Percentiles rank a stretch among this genome's conserved stretches.
These are phyloP conservation scores for Microctonus brassicae DNA, from an alignment of 2,888 invertebrate species.

Conservation along the genomic window DNA sequence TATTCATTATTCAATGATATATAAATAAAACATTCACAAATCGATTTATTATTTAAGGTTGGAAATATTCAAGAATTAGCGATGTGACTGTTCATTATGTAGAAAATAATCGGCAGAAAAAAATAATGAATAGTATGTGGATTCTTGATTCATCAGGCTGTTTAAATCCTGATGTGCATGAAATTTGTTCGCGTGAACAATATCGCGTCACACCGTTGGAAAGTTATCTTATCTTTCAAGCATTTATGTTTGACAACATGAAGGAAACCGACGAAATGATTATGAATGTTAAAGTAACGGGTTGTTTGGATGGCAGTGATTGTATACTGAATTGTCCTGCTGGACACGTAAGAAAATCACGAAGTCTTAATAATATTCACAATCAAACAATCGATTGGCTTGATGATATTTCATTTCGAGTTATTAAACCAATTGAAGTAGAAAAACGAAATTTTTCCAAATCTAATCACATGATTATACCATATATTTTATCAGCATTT, in stretches of 20 bases:
- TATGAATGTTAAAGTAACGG: constrained; percentile 72
- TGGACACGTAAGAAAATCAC: constrained; percentile 49
- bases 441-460: constrained; percentile 25
- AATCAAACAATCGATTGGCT: constrained; percentile 56
- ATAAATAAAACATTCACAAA: background rate
- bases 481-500: constrained; percentile 44
- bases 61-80: constrained; percentile 73
- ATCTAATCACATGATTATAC: constrained; percentile 39
- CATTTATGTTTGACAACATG: constrained; percentile 75
- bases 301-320: constrained; percentile 72
- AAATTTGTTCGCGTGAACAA: constrained; percentile 56
- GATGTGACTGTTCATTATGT: constrained; percentile 69
- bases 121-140: constrained; percentile 57
- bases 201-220: constrained; percentile 59
- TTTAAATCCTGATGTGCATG: constrained; percentile 54
- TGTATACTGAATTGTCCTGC: constrained; percentile 65
- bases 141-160: constrained; percentile 58
- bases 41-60: constrained; percentile 60
- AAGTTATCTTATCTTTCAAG: constrained; percentile 68
- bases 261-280: constrained; percentile 73
- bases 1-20: background rate
- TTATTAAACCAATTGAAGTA: constrained; percentile 39
- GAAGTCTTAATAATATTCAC: constrained; percentile 40
- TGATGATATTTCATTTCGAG: constrained; percentile 54
- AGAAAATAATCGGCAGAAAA: constrained; percentile 50